phyloP scores from a whole-genome alignment of 1,140 invertebrate species.

The Hyles euphorbiae region DNA sequence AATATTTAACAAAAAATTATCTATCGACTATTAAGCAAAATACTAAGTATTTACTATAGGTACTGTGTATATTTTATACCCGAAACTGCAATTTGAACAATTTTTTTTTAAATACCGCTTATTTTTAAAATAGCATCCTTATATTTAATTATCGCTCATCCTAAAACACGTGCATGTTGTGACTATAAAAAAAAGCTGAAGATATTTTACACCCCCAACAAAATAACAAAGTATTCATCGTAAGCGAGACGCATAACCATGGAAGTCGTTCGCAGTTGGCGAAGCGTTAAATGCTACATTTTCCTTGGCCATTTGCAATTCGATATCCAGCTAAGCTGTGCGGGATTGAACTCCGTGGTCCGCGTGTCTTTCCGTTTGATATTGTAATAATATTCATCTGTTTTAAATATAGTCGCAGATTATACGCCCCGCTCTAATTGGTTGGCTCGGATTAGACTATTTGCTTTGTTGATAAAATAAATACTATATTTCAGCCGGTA shows the following conservation, averaged over 20 bases:
- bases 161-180: no score
- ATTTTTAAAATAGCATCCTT: no score
- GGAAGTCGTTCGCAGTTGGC: conserved; percentile 58
- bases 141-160: no score
- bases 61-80: no score
- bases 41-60: no score
- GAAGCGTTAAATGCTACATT: conserved; percentile 68
- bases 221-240: background rate
- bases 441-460: background rate
- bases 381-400: conserved; percentile 60
- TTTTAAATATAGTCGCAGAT: conserved; percentile 40
- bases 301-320: conserved; percentile 68
- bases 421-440: conserved; percentile 6
- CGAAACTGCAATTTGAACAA: no score
- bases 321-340: conserved; percentile 65
- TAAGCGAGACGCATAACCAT: conserved; percentile 27
- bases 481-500: no score
- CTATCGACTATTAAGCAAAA: no score
- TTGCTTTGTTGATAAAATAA: background rate
- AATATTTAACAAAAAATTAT: no score
- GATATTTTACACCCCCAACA: background rate
- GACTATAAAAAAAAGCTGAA: no score
- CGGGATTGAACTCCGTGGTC: conserved; percentile 55
- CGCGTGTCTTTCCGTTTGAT: conserved; percentile 46
- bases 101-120: no score